These are phyloP conservation scores for Drosophila glabriapex DNA, from an alignment of 2,888 invertebrate genomes.

Conservation along the genomic window DNA sequence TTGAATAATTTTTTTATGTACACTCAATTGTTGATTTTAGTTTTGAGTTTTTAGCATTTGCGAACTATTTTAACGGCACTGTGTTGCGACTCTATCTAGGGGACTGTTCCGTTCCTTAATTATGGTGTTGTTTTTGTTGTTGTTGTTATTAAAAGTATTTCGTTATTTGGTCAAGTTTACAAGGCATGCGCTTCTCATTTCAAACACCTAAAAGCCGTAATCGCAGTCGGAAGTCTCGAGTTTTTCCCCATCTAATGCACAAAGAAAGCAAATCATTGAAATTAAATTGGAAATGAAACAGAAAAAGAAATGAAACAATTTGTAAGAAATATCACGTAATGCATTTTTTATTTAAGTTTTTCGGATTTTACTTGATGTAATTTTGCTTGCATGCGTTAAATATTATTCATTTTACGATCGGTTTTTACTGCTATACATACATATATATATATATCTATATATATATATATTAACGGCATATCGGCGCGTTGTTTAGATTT, in stretches of 20 bases:
- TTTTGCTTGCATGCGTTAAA: conserved; percentile 43
- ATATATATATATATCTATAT: neutral
- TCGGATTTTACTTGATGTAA: conserved; percentile 43
- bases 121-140: conserved; percentile 15
- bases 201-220: conserved; percentile 22
- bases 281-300: neutral
- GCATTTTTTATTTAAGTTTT: conserved; percentile 70
- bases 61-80: conserved; percentile 23
- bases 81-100: conserved; percentile 31
- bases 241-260: conserved; percentile 8
- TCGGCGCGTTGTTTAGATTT: conserved; percentile 46
- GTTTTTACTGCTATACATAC: conserved; percentile 31
- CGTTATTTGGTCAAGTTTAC: conserved; percentile 67
- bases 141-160: conserved; percentile 19
- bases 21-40: conserved; percentile 40
- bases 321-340: conserved; percentile 81
- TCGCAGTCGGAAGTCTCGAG: conserved; percentile 13
- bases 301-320: conserved; percentile 63
- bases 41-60: conserved; percentile 9
- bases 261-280: conserved; percentile 1
- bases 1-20: conserved; percentile 55
- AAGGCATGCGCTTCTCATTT: conserved; percentile 55
- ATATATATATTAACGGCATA: conserved; percentile 26
- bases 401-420: conserved; percentile 36
- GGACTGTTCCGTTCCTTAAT: conserved; percentile 22